Percentiles rank a stretch among this genome's conserved stretches.
Evolutionary conservation across 2,797 vertebrate genomes (phyloP).

Genomic region (Lindbergichthys nudifrons): DNA sequence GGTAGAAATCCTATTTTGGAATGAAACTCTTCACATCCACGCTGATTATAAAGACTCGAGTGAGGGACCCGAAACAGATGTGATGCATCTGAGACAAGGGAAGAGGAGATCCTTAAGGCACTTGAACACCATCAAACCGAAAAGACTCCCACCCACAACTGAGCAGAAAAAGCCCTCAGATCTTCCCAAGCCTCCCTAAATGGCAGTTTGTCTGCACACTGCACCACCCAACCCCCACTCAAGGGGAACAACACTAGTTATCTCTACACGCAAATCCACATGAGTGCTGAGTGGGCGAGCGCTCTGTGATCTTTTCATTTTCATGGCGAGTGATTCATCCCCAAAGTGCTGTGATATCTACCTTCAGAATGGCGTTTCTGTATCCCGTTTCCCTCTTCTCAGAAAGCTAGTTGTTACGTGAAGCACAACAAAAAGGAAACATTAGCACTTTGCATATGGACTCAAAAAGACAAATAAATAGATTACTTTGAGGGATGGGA

Average conservation of each 20-base stretch:
- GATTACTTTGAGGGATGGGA: conserved; percentile 68
- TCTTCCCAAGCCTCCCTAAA: conserved; percentile 69
- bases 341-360: conserved; percentile 59
- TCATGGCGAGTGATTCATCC: conserved; percentile 57
- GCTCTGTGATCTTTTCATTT: conserved; percentile 51
- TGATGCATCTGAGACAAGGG: conserved; percentile 59
- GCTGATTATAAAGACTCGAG: conserved; percentile 26
- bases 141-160: conserved; percentile 69
- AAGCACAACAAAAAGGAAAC: conserved; percentile 33
- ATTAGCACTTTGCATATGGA: conserved; percentile 44
- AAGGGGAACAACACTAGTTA: conserved; percentile 15
- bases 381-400: conserved; percentile 29
- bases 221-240: conserved; percentile 7
- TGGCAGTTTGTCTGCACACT: conserved; percentile 70
- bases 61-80: conserved; percentile 60
- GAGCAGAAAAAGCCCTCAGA: conserved; percentile 65
- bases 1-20: conserved; percentile 35
- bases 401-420: conserved; percentile 24
- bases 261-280: conserved; percentile 55
- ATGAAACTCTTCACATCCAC: conserved; percentile 41
- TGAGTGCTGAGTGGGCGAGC: conserved; percentile 48
- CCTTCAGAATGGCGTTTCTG: conserved; percentile 28
- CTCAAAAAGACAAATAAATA: conserved; percentile 47
- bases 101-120: conserved; percentile 81
- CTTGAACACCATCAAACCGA: conserved; percentile 79